Conservation (phyloP, 92 coral and sea anemone genomes). For the Desmophyllum pertusum region DNA sequence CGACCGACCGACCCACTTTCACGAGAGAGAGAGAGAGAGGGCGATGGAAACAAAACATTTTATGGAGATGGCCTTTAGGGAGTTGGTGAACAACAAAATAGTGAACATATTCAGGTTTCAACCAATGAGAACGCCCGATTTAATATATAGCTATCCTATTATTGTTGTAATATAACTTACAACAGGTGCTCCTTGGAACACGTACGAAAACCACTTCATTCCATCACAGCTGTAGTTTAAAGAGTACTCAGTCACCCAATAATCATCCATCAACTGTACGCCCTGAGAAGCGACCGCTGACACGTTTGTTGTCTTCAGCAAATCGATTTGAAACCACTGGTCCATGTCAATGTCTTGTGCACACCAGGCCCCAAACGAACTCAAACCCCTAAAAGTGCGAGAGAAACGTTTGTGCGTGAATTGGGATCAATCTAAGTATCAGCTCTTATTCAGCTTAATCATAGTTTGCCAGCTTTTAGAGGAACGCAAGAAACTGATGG, state of each 20-base stretch:
- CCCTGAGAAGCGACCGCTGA: constrained; percentile 84
- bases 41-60: too few species aligned
- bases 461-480: background rate
- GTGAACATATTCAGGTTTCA: background rate
- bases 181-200: constrained; percentile 5
- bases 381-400: constrained; percentile 26
- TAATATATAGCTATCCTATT: background rate
- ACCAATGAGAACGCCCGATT: background rate
- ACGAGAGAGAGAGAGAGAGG: too few species aligned
- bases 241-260: constrained; percentile 78
- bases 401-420: background rate
- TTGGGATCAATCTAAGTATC: background rate
- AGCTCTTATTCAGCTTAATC: background rate
- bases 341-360: constrained; percentile 41
- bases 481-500: background rate
- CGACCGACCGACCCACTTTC: too few species aligned
- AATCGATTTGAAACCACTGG: constrained; percentile 74
- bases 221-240: constrained; percentile 86
- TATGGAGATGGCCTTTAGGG: too few species aligned
- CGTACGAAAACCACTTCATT: constrained; percentile 21
- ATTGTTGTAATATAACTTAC: constrained; percentile 8
- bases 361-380: constrained; percentile 85
- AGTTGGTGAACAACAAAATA: background rate
- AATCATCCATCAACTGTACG: constrained; percentile 32
- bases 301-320: constrained; percentile 64